These are phyloP conservation scores for Xestobium rufovillosum DNA, from an alignment of 2,888 invertebrate genomes.

Conservation along the genomic window DNA sequence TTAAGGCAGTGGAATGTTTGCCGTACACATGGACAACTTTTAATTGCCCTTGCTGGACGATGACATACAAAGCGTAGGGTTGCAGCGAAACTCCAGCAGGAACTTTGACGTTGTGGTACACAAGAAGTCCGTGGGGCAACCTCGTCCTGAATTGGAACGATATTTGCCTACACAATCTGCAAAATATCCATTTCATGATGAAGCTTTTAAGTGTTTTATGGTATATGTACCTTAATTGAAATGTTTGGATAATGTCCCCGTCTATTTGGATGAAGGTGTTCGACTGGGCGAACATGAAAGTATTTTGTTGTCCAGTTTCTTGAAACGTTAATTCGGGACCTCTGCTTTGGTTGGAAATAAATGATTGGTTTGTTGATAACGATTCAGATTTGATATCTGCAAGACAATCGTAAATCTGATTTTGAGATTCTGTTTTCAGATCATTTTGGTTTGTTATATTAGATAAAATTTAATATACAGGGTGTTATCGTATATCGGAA, in stretches of 20 bases:
- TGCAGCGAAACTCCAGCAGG: constrained; percentile 70
- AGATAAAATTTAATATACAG: too few species aligned
- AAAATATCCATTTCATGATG: constrained; percentile 27
- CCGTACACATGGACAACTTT: constrained; percentile 90
- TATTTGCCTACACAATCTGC: constrained; percentile 77
- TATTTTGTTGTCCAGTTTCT: constrained; percentile 75
- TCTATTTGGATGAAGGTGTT: constrained; percentile 87
- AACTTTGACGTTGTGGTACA: constrained; percentile 86
- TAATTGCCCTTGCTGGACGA: constrained; percentile 84
- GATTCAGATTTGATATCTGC: too few species aligned
- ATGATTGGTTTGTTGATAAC: constrained; percentile 41
- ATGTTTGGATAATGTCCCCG: constrained; percentile 82
- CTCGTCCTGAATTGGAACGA: constrained; percentile 83
- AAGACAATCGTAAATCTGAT: constrained; percentile 1
- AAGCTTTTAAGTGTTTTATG: constrained; percentile 3
- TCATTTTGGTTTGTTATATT: too few species aligned
- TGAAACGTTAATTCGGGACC: constrained; percentile 77
- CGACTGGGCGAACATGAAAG: constrained; percentile 88
- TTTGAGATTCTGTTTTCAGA: too few species aligned
- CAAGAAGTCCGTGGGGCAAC: constrained; percentile 78
- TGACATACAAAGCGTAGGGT: constrained; percentile 84
- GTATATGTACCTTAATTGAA: constrained; percentile 68
- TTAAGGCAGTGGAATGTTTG: constrained; percentile 74
- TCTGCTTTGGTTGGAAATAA: constrained; percentile 65
- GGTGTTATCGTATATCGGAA: too few species aligned